Conservation (phyloP, 2,797 vertebrate genomes). For the Pantherophis alleghaniensis region DNA sequence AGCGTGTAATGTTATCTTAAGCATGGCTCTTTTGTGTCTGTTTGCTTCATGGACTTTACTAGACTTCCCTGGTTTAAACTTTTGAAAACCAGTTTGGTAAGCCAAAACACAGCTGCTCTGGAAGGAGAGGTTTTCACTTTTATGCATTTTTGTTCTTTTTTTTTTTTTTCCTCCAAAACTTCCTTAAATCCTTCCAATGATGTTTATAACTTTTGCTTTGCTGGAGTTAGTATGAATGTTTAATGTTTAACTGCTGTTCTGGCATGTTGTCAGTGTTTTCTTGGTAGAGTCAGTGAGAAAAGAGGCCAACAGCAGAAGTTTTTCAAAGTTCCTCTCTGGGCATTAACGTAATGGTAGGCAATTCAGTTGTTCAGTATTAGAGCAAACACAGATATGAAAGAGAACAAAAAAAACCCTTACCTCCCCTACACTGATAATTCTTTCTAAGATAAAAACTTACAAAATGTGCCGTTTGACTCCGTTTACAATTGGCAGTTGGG, state of each 20-base stretch:
- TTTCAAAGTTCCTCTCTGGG: background rate
- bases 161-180: background rate
- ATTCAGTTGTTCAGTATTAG: background rate
- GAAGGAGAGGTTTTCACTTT: background rate
- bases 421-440: background rate
- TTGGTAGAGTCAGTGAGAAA: slow-evolving; percentile 18
- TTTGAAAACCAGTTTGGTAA: background rate
- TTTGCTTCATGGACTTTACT: background rate
- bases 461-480: background rate
- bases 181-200: background rate
- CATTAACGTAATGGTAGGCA: slow-evolving; percentile 22
- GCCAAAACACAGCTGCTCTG: background rate
- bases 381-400: background rate
- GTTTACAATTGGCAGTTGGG: background rate
- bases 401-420: background rate
- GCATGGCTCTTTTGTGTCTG: background rate
- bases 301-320: background rate
- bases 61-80: background rate
- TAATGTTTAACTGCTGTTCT: slow-evolving; percentile 40
- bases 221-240: slow-evolving; percentile 21
- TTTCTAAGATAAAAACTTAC: background rate
- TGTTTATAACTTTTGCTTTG: slow-evolving; percentile 21
- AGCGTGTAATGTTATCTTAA: background rate
- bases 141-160: background rate
- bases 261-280: slow-evolving; percentile 6